phyloP scores from a whole-genome alignment of 1,140 invertebrate species.

The Bombus sylvicola region DNA sequence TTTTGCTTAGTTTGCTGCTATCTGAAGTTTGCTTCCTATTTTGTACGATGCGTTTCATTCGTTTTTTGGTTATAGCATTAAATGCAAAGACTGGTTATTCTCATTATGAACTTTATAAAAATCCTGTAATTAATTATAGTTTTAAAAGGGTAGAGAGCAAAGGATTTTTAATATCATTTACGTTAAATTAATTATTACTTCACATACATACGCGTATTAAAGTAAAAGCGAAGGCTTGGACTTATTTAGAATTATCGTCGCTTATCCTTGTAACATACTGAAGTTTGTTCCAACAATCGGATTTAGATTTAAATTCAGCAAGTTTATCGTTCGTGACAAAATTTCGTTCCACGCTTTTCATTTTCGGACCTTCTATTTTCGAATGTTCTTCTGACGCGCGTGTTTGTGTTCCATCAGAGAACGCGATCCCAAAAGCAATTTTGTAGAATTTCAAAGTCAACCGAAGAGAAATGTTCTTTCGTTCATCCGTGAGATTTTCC shows the following conservation, averaged over 20 bases:
- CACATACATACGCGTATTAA: too few species aligned
- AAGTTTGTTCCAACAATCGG: background rate
- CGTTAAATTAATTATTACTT: background rate
- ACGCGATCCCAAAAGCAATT: slow-evolving; percentile 42
- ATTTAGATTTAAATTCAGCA: background rate
- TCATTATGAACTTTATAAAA: background rate
- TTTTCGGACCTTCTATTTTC: slow-evolving; percentile 24
- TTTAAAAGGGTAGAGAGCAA: background rate
- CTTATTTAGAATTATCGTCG: too few species aligned
- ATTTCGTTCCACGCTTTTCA: slow-evolving; percentile 1
- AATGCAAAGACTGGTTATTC: too few species aligned
- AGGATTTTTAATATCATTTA: background rate
- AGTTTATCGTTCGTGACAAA: background rate
- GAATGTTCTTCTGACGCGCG: background rate
- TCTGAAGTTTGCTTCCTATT: too few species aligned
- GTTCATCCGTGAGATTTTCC: slow-evolving; percentile 35
- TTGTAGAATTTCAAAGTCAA: slow-evolving; percentile 49
- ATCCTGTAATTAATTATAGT: background rate
- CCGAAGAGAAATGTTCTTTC: slow-evolving; percentile 32
- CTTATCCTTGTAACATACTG: too few species aligned
- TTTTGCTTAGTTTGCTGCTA: background rate
- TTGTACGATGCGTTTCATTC: too few species aligned
- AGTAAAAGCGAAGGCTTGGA: background rate
- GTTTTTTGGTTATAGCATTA: too few species aligned
- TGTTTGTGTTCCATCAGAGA: slow-evolving; percentile 28